Evolutionary conservation across 2,797 vertebrate species (phyloP).

Genomic region (Coilia nasus): DNA sequence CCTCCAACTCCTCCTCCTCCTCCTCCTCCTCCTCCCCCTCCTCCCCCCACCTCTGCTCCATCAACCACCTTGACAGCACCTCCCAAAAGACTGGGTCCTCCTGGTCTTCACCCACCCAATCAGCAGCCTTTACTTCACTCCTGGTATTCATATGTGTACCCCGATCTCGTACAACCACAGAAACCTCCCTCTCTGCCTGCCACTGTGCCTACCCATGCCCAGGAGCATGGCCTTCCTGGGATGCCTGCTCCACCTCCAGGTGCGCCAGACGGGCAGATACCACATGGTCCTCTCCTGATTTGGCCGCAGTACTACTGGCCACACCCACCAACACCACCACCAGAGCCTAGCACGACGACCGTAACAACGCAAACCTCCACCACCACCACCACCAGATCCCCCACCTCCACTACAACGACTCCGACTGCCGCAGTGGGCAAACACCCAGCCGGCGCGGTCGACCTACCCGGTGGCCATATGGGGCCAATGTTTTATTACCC

Average conservation of each 20-base stretch:
- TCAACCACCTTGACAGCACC: neutral
- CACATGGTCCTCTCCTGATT: too few species aligned
- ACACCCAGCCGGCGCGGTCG: neutral
- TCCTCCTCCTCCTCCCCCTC: neutral
- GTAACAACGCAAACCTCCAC: neutral
- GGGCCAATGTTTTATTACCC: constrained; percentile 4
- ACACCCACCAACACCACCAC: neutral
- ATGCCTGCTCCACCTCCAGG: neutral
- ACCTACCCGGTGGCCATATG: neutral
- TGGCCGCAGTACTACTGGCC: neutral
- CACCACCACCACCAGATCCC: neutral
- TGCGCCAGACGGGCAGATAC: too few species aligned
- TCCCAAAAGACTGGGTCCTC: neutral
- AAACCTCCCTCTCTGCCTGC: constrained; percentile 9
- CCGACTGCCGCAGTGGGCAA: neutral
- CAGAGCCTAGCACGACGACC: neutral
- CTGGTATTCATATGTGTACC: neutral
- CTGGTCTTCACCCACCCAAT: constrained; percentile 27
- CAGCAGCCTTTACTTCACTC: neutral
- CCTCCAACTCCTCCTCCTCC: neutral
- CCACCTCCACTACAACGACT: neutral
- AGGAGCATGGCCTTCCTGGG: neutral
- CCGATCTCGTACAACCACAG: neutral
- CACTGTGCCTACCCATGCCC: neutral
- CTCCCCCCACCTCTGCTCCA: neutral